Evolutionary conservation across 53 echinoderm and acorn worm genomes (phyloP).

Genomic region (Temnopleurus reevesii): DNA sequence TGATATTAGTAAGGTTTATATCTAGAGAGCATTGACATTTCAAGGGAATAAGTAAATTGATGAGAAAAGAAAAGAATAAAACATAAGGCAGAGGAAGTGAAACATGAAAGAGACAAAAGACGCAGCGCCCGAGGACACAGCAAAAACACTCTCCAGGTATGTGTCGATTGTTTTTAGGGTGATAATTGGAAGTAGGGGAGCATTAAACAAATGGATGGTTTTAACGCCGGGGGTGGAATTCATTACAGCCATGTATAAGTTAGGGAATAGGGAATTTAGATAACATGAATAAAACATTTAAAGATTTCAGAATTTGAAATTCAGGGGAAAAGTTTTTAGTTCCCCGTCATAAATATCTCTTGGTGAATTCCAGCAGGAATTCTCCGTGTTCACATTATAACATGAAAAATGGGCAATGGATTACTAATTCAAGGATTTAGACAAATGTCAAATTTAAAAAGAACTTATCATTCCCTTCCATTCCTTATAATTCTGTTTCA

Average conservation of each 20-base stretch:
- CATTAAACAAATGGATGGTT: slow-evolving; percentile 15
- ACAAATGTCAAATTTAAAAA: no score
- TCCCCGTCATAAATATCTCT: slow-evolving; percentile 8
- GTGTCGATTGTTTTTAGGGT: slow-evolving; percentile 35
- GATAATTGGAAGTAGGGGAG: slow-evolving; percentile 35
- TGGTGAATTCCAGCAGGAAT: background rate
- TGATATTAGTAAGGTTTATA: slow-evolving; percentile 11
- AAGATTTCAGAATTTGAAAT: slow-evolving; percentile 4
- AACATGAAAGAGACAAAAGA: background rate
- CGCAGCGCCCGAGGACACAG: background rate
- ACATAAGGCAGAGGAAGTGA: background rate
- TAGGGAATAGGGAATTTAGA: background rate
- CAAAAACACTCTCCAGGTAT: no score
- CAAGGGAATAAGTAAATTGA: background rate
- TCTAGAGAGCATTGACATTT: background rate
- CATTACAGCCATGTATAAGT: background rate
- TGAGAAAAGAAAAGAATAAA: slow-evolving; percentile 19
- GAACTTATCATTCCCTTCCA: no score
- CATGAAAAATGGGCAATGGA: no score
- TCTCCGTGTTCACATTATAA: no score
- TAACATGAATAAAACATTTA: slow-evolving; percentile 18
- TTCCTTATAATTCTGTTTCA: no score
- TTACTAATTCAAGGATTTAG: no score
- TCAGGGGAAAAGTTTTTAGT: background rate
- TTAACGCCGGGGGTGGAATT: background rate